These are phyloP conservation scores for Lepus oiostolus DNA, from an alignment of 2,797 vertebrate genomes.

Conservation along the genomic window DNA sequence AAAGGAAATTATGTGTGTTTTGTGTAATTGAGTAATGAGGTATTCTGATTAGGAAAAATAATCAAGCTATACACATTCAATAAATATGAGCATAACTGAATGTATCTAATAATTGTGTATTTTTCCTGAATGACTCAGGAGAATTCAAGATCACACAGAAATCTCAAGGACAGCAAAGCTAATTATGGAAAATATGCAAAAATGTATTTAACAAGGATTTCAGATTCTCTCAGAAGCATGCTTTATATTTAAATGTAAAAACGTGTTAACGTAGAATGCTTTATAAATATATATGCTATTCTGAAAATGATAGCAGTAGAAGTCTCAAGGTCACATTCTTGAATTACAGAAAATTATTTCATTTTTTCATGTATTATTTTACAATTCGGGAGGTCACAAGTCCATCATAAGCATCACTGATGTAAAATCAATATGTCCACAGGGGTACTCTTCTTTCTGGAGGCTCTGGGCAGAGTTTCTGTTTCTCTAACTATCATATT, in stretches of 20 bases:
- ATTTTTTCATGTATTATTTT: no score
- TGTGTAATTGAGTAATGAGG: not conserved
- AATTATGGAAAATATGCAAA: constrained; percentile 48
- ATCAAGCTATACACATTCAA: constrained; percentile 6
- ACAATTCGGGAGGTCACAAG: no score
- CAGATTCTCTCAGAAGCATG: constrained; percentile 57
- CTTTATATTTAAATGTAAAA: constrained; percentile 61
- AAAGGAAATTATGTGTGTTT: constrained; percentile 21
- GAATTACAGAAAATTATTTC: not conserved
- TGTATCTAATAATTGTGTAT: not conserved
- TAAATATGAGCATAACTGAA: constrained; percentile 6
- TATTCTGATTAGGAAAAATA: not conserved
- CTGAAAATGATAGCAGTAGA: constrained; percentile 31
- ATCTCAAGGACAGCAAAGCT: not conserved
- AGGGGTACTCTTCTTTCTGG: no score
- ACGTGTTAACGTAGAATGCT: constrained; percentile 5
- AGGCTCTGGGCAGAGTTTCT: no score
- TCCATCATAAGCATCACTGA: no score
- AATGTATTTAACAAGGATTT: constrained; percentile 60
- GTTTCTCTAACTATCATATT: no score
- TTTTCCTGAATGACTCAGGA: constrained; percentile 12
- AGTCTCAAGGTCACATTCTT: constrained; percentile 25
- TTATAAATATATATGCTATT: constrained; percentile 30
- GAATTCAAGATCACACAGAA: constrained; percentile 20
- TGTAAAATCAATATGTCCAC: no score